Conservation (phyloP, 2,113 vertebrate species). For the Anarrhichthys ocellatus region DNA sequence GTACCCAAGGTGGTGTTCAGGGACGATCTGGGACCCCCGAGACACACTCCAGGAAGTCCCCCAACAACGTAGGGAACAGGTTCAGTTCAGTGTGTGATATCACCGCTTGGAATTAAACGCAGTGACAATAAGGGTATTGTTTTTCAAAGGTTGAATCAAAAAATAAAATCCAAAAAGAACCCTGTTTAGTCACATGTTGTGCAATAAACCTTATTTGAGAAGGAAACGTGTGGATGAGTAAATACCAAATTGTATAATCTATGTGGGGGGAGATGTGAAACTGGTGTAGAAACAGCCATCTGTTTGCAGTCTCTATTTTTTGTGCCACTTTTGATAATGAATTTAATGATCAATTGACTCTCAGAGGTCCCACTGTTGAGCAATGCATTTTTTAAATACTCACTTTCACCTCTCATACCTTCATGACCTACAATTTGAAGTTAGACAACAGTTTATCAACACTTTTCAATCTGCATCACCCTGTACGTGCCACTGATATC, state of each 20-base stretch:
- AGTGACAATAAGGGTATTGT: not conserved
- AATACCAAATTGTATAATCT: not conserved
- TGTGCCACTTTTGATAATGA: not conserved
- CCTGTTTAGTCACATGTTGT: not conserved
- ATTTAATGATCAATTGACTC: not conserved
- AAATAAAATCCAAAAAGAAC: not conserved
- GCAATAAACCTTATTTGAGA: not conserved
- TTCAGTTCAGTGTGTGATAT: not conserved
- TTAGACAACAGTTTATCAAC: not conserved
- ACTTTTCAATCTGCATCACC: not conserved
- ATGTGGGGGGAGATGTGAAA: slow-evolving; percentile 17
- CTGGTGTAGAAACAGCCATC: slow-evolving; percentile 19
- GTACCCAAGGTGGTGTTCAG: slow-evolving; percentile 4
- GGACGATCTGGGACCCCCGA: not conserved
- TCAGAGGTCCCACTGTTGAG: not conserved
- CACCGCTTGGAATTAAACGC: not conserved
- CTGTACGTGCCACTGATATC: not conserved
- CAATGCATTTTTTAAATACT: not conserved
- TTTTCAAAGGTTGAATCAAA: not conserved
- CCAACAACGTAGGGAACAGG: not conserved
- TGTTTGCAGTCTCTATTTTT: not conserved
- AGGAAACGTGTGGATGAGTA: not conserved
- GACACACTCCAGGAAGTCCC: not conserved
- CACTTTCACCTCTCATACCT: not conserved
- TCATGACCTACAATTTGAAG: not conserved